phyloP scores from a whole-genome alignment of 37 sponge, comb jelly and placozoan species.

The Agelas oroides region DNA sequence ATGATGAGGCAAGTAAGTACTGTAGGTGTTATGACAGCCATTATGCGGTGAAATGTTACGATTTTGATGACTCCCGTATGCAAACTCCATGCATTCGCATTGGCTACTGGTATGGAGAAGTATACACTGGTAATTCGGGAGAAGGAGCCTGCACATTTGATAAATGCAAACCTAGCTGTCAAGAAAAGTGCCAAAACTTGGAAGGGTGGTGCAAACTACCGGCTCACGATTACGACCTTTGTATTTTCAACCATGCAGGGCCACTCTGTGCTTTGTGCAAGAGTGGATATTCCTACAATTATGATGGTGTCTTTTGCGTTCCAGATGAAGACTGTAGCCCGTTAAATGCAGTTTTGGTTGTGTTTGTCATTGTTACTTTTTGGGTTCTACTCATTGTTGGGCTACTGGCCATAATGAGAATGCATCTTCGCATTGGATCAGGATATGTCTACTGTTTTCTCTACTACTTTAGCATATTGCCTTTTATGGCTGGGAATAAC shows the following conservation, averaged over 20 bases:
- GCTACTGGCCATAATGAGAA: neutral
- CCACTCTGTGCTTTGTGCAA: conserved; percentile 5
- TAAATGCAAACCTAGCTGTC: neutral
- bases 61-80: neutral
- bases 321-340: neutral
- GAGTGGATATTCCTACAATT: neutral
- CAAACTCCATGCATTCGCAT: neutral
- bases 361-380: neutral
- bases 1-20: neutral
- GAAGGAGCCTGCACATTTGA: neutral
- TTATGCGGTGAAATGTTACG: neutral
- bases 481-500: conserved; percentile 5
- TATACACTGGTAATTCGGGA: neutral
- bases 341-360: neutral
- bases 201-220: conserved; percentile 10
- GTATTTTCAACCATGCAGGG: neutral
- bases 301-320: conserved; percentile 1
- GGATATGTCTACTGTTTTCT: conserved; percentile 29
- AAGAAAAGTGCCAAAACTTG: neutral
- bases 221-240: neutral
- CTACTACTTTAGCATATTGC: conserved; percentile 46
- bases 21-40: neutral
- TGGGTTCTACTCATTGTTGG: conserved; percentile 9
- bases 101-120: neutral
- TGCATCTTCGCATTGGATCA: conserved; percentile 30